These are phyloP conservation scores for Yponomeuta cagnagella DNA, from an alignment of 2,888 invertebrate genomes.

Conservation along the genomic window DNA sequence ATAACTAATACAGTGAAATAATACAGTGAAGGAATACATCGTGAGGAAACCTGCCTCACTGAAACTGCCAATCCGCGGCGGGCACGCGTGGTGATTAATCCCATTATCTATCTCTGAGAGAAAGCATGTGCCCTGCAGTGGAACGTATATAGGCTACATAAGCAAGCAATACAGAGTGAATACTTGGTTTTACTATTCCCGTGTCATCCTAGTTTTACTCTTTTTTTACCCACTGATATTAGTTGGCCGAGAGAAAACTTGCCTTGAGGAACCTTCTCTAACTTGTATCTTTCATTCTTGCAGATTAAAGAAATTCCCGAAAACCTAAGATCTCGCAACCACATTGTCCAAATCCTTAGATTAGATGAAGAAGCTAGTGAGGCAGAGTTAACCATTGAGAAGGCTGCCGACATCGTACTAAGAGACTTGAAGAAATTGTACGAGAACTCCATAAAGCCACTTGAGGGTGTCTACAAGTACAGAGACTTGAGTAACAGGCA, in stretches of 20 bases:
- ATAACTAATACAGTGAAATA: background rate
- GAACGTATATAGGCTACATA: too few relatives aligned
- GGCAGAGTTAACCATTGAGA: constrained; percentile 81
- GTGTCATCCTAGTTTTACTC: background rate
- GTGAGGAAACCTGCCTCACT: too few relatives aligned
- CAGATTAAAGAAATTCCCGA: constrained; percentile 85
- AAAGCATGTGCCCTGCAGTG: too few relatives aligned
- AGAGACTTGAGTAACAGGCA: constrained; percentile 93
- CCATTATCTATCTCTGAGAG: too few relatives aligned
- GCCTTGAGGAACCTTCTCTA: too few relatives aligned
- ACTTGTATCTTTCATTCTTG: constrained; percentile 29
- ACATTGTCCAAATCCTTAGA: constrained; percentile 86
- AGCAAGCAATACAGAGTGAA: too few relatives aligned
- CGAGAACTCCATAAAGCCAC: constrained; percentile 90
- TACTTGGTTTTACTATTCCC: background rate
- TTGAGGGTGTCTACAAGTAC: constrained; percentile 94
- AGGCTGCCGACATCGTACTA: constrained; percentile 85
- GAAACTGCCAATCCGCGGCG: too few relatives aligned
- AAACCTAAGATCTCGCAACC: constrained; percentile 85
- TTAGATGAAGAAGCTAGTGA: constrained; percentile 85
- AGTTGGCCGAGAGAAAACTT: too few relatives aligned
- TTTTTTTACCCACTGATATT: background rate
- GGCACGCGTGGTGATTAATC: too few relatives aligned
- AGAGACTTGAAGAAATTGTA: constrained; percentile 90
- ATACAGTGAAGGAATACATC: too few relatives aligned